Conservation (phyloP, 2,888 invertebrate species). For the Pedicia rivosa region DNA sequence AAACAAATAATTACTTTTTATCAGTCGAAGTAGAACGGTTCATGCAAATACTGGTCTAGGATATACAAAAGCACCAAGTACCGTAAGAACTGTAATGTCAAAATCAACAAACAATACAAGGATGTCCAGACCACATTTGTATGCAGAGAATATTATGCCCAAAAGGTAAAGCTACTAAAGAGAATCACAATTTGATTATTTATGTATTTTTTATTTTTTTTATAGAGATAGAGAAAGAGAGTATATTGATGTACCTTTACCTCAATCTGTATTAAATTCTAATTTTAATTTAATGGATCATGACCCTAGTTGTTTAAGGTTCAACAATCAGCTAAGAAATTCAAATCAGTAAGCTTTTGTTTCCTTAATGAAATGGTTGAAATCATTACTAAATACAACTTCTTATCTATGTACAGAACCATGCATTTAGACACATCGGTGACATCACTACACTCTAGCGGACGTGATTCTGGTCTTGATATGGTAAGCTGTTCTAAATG, state of each 20-base stretch:
- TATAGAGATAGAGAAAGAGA: slow-evolving; percentile 25
- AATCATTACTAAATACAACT: neutral
- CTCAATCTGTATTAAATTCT: slow-evolving; percentile 27
- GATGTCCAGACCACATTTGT: neutral
- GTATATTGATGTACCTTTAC: slow-evolving; percentile 31
- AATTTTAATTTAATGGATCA: slow-evolving; percentile 26
- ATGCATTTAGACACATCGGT: slow-evolving; percentile 50
- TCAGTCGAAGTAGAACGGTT: too few species aligned
- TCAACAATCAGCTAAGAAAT: slow-evolving; percentile 34
- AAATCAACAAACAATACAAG: slow-evolving; percentile 3
- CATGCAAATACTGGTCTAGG: too few species aligned
- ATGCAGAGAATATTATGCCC: slow-evolving; percentile 1
- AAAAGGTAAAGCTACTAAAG: slow-evolving; percentile 1
- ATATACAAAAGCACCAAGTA: too few species aligned
- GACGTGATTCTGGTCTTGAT: slow-evolving; percentile 66
- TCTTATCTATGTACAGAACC: slow-evolving; percentile 17
- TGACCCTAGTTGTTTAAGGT: slow-evolving; percentile 36
- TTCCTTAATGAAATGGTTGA: neutral
- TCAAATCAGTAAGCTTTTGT: slow-evolving; percentile 17
- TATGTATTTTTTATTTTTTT: neutral
- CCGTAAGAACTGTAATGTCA: slow-evolving; percentile 15
- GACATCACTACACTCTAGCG: slow-evolving; percentile 67
- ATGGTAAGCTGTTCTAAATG: too few species aligned
- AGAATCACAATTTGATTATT: neutral
- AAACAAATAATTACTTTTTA: too few species aligned